Evolutionary conservation across 92 coral and sea anemone species (phyloP).

Genomic region (Ricordea florida): DNA sequence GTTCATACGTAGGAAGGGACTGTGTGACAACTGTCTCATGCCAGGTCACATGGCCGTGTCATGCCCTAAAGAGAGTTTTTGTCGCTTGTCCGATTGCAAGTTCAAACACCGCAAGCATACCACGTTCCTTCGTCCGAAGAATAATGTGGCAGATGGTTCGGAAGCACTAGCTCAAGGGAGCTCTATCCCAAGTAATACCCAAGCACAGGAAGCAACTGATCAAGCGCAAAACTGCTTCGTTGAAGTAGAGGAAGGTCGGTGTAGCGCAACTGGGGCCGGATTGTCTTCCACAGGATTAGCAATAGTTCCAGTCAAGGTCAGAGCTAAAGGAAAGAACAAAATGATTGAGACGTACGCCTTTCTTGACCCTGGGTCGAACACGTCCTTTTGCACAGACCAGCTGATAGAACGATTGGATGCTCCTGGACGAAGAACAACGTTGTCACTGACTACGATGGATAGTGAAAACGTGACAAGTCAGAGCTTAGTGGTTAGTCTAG

Average conservation of each 20-base stretch:
- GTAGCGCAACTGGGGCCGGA: no score
- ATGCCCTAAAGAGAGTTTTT: conserved; percentile 45
- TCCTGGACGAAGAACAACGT: conserved; percentile 11
- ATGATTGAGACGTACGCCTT: conserved; percentile 44
- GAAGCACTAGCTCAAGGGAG: not conserved
- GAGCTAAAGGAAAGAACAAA: not conserved
- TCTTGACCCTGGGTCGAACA: conserved; percentile 57
- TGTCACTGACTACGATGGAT: conserved; percentile 53
- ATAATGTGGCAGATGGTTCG: not conserved
- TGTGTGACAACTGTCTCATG: conserved; percentile 69
- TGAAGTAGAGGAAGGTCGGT: not conserved
- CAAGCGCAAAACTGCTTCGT: not conserved
- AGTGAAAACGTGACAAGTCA: conserved; percentile 22
- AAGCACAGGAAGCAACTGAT: not conserved
- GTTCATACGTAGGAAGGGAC: no score
- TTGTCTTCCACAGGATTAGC: no score
- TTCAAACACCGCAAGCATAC: conserved; percentile 50
- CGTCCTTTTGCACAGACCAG: conserved; percentile 54
- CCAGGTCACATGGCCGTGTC: conserved; percentile 48
- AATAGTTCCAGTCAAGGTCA: no score
- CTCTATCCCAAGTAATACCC: not conserved
- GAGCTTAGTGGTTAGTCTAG: conserved; percentile 41
- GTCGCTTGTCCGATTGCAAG: conserved; percentile 50
- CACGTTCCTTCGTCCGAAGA: conserved; percentile 50
- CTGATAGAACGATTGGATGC: conserved; percentile 49